A percentile compares a stretch with the other conserved stretches of the same genome.
phyloP scores from a whole-genome alignment of 2,113 vertebrate species.

The Hippocampus comes region DNA sequence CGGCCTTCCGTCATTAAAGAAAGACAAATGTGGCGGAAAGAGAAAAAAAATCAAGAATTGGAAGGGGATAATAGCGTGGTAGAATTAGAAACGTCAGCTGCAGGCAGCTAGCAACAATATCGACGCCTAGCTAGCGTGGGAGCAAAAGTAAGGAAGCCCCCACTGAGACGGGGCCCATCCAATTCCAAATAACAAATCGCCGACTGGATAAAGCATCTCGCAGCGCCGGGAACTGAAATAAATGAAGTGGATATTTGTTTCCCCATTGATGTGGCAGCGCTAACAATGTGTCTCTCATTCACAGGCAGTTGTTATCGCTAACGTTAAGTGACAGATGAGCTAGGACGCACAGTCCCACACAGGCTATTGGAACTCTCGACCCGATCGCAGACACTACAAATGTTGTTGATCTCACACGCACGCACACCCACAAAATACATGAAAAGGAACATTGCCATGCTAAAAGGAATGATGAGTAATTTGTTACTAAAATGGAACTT shows the following conservation, averaged over 20 bases:
- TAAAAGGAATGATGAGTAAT: too few relatives aligned
- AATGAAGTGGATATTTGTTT: slow-evolving; percentile 4
- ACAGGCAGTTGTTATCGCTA: not conserved
- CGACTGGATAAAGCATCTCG: not conserved
- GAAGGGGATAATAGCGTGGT: not conserved
- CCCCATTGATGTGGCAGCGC: not conserved
- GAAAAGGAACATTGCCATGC: not conserved
- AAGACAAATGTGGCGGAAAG: not conserved
- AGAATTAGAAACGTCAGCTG: not conserved
- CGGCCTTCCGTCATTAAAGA: not conserved
- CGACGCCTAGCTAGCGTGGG: not conserved
- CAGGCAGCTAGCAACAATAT: not conserved
- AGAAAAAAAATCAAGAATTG: not conserved
- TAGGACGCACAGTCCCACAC: not conserved
- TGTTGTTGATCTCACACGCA: not conserved
- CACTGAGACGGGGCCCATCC: not conserved
- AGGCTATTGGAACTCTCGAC: not conserved
- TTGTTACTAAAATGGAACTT: too few relatives aligned
- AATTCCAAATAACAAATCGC: not conserved
- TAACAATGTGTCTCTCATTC: not conserved
- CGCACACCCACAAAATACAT: not conserved
- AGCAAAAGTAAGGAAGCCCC: not conserved
- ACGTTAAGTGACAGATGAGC: not conserved
- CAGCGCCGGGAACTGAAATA: not conserved
- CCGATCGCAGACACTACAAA: not conserved